Evolutionary conservation across 2,113 vertebrate species (phyloP).

Genomic region (Dipodomys merriami): DNA sequence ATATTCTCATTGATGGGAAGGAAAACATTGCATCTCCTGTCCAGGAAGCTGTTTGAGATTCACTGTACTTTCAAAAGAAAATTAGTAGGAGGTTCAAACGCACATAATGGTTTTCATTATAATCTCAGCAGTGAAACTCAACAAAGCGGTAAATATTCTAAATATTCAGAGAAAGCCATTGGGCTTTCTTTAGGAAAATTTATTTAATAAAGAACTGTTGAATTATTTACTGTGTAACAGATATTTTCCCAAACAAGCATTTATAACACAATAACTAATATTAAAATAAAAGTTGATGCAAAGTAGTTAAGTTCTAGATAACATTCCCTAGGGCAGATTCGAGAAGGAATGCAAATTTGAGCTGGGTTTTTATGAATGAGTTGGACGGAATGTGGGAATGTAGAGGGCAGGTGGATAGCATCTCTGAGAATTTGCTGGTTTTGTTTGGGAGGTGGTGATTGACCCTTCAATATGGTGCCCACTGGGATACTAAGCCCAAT

Average conservation of each 20-base stretch:
- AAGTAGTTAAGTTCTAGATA: neutral
- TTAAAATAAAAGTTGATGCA: neutral
- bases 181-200: constrained; percentile 19
- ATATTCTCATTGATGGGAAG: neutral
- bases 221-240: neutral
- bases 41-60: neutral
- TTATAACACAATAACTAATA: neutral
- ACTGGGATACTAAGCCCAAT: neutral
- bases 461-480: neutral
- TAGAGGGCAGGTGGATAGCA: neutral
- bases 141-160: neutral
- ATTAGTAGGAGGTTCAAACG: neutral
- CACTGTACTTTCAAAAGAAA: constrained; percentile 22
- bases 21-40: neutral
- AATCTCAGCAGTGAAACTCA: neutral
- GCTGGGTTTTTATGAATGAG: neutral
- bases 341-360: neutral
- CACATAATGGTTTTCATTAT: neutral
- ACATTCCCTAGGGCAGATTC: neutral
- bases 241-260: neutral
- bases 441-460: neutral
- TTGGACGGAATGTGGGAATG: too few relatives aligned
- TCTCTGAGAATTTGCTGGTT: neutral
- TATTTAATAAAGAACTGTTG: neutral
- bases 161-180: neutral